A percentile compares a stretch with the other conserved stretches of the same genome.
These are phyloP conservation scores for Geotrypetes seraphini DNA, from an alignment of 2,797 vertebrate species.

Conservation along the genomic window DNA sequence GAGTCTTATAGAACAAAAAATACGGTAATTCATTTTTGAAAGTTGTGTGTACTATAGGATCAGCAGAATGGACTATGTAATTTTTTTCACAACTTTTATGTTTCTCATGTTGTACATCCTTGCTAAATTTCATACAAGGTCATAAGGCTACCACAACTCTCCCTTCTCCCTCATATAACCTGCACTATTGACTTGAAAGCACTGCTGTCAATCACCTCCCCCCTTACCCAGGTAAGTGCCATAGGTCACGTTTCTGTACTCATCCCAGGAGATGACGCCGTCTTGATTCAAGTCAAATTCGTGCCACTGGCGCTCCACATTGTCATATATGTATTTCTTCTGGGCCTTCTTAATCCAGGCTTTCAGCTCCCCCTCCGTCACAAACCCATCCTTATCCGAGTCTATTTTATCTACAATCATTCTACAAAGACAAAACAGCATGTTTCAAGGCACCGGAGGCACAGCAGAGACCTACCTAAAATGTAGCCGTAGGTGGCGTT, in stretches of 20 bases:
- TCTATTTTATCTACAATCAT: conserved; percentile 74
- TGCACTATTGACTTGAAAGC: background rate
- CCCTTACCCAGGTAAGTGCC: conserved; percentile 75
- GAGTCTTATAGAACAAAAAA: no score
- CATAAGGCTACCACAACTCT: no score
- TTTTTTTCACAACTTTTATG: no score
- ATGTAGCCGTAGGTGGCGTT: conserved; percentile 95
- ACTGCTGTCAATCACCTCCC: background rate
- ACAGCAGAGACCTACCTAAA: conserved; percentile 64
- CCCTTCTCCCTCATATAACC: no score
- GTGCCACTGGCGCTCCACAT: conserved; percentile 62
- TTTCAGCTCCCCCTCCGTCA: conserved; percentile 69
- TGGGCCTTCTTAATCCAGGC: conserved; percentile 69
- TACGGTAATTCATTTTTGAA: no score
- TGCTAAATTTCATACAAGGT: no score
- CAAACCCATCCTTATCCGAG: conserved; percentile 55
- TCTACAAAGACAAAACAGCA: conserved; percentile 56
- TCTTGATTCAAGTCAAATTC: conserved; percentile 65
- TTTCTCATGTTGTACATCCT: no score
- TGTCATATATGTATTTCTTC: conserved; percentile 61
- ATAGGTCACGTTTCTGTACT: conserved; percentile 74
- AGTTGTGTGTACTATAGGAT: no score
- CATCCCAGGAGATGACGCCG: conserved; percentile 69
- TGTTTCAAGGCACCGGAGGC: conserved; percentile 22
- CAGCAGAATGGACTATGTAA: no score